A percentile compares a stretch with the other conserved stretches of the same genome.
Conservation (phyloP, 2,888 invertebrate species). For the Spisula subtruncata region DNA sequence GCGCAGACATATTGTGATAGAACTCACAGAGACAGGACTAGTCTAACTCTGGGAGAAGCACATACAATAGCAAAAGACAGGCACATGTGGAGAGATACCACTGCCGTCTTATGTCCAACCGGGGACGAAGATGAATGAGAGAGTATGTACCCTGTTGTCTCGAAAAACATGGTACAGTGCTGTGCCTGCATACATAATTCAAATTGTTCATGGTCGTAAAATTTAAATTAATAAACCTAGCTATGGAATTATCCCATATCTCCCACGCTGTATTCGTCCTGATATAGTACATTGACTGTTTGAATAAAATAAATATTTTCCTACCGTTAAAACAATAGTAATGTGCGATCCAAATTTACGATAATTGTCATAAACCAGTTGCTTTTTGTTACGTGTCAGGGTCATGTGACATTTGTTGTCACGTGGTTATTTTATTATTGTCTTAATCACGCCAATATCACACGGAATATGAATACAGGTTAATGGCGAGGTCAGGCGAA, state of each 20-base stretch:
- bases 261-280: background rate
- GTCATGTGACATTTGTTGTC: background rate
- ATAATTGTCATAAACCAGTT: background rate
- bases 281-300: background rate
- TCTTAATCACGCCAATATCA: conserved; percentile 15
- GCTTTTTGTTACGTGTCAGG: background rate
- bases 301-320: background rate
- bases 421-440: background rate
- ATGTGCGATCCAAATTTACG: background rate
- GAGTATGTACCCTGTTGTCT: too few species aligned
- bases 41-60: too few species aligned
- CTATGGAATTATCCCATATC: background rate
- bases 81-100: too few species aligned
- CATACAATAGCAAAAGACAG: too few species aligned
- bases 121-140: too few species aligned
- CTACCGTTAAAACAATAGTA: background rate
- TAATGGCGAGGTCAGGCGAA: background rate
- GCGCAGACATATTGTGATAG: too few species aligned
- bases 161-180: background rate
- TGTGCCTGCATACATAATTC: background rate
- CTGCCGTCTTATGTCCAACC: too few species aligned
- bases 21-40: too few species aligned
- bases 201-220: background rate
- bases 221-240: background rate
- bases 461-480: background rate